Evolutionary conservation across 2,888 invertebrate species (phyloP), one percentile per base, ranked within the genome.

Genomic region (Margaritifera margaritifera): DNA sequence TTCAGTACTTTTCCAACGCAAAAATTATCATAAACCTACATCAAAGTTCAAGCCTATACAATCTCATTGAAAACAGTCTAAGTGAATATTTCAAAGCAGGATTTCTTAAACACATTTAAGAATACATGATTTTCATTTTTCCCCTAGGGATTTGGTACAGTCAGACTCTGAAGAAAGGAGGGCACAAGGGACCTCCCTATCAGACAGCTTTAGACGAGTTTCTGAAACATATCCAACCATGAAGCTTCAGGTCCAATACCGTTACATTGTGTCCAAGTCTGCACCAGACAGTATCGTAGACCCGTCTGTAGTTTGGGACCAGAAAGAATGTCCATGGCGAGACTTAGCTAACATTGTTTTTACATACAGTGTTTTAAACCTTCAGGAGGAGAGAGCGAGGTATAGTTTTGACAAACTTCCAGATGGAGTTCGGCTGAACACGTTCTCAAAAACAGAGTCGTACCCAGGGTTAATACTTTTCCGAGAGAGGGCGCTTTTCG

Each of bases 201-300:
- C 71, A 20, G 57, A 69, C 25, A 67, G 53, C 22, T 25, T 76
- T 51, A 51, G 27, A 50, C 68, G 72, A 31, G 53, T 76, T 25
- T 61, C 73, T 4, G n/a, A 51, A 22, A 67, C 66, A 11, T 63
- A 71, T 53, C 51, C 56, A 11, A 67, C 55, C 19, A 71, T 71
- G 69, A 73, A 69, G 56, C 55, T 76, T 8, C 76, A 76, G 42
- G 69, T 76, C 2, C 76, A 76, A 53, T 60, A 72, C 6, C 62
- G 71, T 19, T 63, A 71, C 22, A 31, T 25, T 15, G 59, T 63
- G 51, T 53, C 42, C 19, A 61, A 57, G 1, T 55, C 58, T 4
- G 18, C 61, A 0, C 25, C 42, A 3, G 50, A 61, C 4, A 24
- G 65, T 4, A 50, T 59, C 5, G 42, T 71, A 24, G 73, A 71